Evolutionary conservation across 2,797 vertebrate genomes (phyloP).

Genomic region (Pseudocheirus occidentalis): DNA sequence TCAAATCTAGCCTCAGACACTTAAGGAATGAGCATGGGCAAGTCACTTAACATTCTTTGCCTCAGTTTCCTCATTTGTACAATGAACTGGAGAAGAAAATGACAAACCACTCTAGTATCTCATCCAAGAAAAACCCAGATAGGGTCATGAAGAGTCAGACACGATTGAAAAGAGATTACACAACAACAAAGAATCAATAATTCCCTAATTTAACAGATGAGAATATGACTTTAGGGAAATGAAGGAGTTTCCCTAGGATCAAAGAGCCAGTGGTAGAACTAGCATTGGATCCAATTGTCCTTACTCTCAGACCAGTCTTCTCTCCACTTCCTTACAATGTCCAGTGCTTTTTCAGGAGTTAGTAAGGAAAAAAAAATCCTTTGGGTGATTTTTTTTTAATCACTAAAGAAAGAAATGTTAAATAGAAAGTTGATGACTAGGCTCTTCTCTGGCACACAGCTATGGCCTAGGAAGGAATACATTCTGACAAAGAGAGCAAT

Average conservation of each 20-base stretch:
- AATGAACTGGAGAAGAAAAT: neutral
- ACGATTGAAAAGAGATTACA: neutral
- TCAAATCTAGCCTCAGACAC: neutral
- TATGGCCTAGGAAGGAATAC: constrained; percentile 20
- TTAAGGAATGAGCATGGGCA: neutral
- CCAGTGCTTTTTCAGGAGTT: constrained; percentile 65
- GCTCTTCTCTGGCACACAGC: neutral
- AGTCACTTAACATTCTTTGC: neutral
- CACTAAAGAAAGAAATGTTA: constrained; percentile 15
- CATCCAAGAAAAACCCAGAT: neutral
- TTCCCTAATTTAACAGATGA: neutral
- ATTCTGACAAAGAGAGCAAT: constrained; percentile 3
- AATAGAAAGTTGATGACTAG: neutral
- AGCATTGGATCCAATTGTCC: no score
- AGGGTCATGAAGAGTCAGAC: neutral
- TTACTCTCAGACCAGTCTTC: neutral
- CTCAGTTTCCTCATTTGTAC: neutral
- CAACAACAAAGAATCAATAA: neutral
- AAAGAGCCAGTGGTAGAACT: neutral
- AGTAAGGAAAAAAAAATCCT: constrained; percentile 50
- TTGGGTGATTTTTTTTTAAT: constrained; percentile 51
- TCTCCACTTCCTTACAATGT: neutral
- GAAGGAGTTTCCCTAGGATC: neutral
- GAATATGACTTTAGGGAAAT: neutral
- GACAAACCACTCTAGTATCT: neutral